Percentiles rank a stretch among this genome's conserved stretches.
phyloP scores from a whole-genome alignment of 2,797 vertebrate genomes.

The Micrastur ruficollis region DNA sequence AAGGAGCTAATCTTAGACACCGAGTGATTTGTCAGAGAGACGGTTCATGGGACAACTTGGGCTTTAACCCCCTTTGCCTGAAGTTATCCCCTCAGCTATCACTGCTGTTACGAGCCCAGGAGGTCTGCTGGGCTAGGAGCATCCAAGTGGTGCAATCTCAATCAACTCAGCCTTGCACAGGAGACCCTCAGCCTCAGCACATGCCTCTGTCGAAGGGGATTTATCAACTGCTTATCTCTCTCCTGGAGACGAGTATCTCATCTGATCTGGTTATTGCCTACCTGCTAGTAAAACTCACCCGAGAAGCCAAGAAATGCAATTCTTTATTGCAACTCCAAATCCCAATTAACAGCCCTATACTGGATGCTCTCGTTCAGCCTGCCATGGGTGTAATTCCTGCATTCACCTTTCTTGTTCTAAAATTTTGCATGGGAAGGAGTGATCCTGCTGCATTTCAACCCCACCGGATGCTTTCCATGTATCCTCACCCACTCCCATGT shows the following conservation, averaged over 20 bases:
- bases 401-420: neutral
- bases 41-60: neutral
- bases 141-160: neutral
- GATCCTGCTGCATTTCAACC: neutral
- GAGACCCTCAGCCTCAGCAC: neutral
- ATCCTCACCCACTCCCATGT: neutral
- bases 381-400: neutral
- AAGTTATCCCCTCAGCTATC: neutral
- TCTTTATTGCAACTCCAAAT: neutral
- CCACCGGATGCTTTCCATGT: neutral
- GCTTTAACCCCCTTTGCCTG: neutral
- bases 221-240: neutral
- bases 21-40: neutral
- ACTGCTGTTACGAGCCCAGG: neutral
- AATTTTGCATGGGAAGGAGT: neutral
- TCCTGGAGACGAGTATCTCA: neutral
- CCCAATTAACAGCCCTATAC: neutral
- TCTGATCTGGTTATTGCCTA: neutral
- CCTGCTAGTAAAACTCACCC: neutral
- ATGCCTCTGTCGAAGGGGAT: neutral
- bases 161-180: neutral
- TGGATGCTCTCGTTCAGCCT: neutral
- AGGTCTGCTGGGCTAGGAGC: neutral
- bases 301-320: neutral
- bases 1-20: constrained; percentile 63